Base-by-base conservation (phyloP, 2,888 invertebrate genomes). In the Masnerella sp. region DNA sequence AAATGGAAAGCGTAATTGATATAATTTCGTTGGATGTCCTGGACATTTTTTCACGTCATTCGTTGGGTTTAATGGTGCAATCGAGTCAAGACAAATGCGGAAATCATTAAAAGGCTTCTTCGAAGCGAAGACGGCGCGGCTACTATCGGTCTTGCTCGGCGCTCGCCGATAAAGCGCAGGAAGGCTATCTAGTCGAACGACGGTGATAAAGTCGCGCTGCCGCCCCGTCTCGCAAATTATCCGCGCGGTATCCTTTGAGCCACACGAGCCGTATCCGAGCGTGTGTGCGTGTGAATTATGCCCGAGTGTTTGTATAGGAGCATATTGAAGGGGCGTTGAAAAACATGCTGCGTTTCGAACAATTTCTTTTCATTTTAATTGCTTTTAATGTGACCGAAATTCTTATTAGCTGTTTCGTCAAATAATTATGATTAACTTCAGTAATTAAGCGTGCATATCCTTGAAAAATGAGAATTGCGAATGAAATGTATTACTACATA, bases 161-260 rank as follows among this genome's bases (percentile, higher is more conserved):
- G 8, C 8, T 9, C 8, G 38, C 56, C 67, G 68, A 73, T 73
- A 68, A 68, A 73, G 58, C 62, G 67, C 61, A 40, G 59, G 38
- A 58, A 72, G 70, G 52, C 52, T 67, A 74, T 69, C 74, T 76
- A 72, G 73, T 61, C 56, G 58, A 67, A 54, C 43, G 52, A 54
- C 51, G 61, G 68, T 76, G 76, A 77, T 77, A 78, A 78, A 77
- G 74, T 54, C 72, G 65, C 74, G 64, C 56, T 30, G 71, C 67
- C 73, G 74, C 43, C 65, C 32, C 62, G 62, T 62, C 68, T 74
- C 74, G 75, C 74, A 74, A 77, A 75, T 77, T 75, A 78, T 78
- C 72, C 28, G 49, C 22, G 75, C 71, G 74, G 73, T 68, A 64
- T 68, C 64, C 61, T 76, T 74, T 74, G 74, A 64, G 43, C 32